Conservation (phyloP, 2,113 vertebrate species). For the Etheostoma cragini region DNA sequence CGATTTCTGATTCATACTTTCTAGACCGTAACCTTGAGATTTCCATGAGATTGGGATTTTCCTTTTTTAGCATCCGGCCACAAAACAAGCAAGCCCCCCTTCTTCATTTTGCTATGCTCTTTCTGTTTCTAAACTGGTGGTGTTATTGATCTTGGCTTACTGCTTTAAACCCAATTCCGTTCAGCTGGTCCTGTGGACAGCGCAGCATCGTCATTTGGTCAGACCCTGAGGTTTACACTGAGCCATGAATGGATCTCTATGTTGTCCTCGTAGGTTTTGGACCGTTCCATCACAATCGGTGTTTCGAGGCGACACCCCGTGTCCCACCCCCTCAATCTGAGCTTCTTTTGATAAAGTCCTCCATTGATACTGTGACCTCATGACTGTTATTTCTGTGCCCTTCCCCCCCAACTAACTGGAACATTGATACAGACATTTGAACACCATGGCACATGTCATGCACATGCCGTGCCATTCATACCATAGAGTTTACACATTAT, state of each 20-base stretch:
- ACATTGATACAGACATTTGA: constrained; percentile 24
- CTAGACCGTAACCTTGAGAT: constrained; percentile 43
- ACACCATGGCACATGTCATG: constrained; percentile 11
- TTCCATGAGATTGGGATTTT: constrained; percentile 47
- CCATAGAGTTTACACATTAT: constrained; percentile 17
- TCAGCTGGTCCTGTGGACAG: constrained; percentile 59
- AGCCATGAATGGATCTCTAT: constrained; percentile 77
- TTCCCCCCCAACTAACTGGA: constrained; percentile 19
- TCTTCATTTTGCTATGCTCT: constrained; percentile 21
- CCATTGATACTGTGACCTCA: constrained; percentile 52
- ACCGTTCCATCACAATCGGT: constrained; percentile 69
- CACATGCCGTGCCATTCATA: constrained; percentile 21
- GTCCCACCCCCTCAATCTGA: constrained; percentile 40
- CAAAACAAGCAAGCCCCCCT: constrained; percentile 40
- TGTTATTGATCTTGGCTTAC: constrained; percentile 77
- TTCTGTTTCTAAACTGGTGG: constrained; percentile 62
- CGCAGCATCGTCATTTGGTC: constrained; percentile 61
- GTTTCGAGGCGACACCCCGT: constrained; percentile 60
- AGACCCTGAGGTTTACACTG: constrained; percentile 59
- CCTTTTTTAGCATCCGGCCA: constrained; percentile 40
- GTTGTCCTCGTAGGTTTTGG: constrained; percentile 65
- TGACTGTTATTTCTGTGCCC: constrained; percentile 41
- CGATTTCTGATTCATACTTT: constrained; percentile 39
- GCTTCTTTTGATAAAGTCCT: constrained; percentile 65
- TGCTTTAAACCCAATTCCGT: constrained; percentile 63